Evolutionary conservation across 2,888 invertebrate species (phyloP).

Genomic region (Lithophane socia): DNA sequence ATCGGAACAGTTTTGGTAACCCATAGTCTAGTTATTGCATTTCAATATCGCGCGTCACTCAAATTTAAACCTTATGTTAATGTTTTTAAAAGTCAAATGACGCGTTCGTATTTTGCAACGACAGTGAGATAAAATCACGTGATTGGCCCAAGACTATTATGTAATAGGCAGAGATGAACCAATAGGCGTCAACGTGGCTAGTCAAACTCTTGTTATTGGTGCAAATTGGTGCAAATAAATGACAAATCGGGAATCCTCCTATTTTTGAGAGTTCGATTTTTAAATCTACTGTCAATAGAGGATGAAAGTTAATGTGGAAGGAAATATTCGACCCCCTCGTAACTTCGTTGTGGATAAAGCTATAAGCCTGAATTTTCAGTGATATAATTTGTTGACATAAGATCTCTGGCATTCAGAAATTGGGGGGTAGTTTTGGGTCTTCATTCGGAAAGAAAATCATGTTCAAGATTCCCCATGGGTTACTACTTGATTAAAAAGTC

Average conservation of each 20-base stretch:
- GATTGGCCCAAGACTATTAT: slow-evolving; percentile 13
- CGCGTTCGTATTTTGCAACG: slow-evolving; percentile 7
- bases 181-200: slow-evolving; percentile 14
- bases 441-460: background rate
- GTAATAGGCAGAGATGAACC: background rate
- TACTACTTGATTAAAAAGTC: slow-evolving; percentile 23
- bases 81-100: background rate
- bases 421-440: background rate
- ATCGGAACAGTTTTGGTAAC: slow-evolving; percentile 18
- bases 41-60: background rate
- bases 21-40: background rate
- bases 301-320: too few species aligned
- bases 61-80: background rate
- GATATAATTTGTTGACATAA: background rate
- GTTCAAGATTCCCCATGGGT: background rate
- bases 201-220: slow-evolving; percentile 18
- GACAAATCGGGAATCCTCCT: background rate
- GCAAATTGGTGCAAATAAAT: slow-evolving; percentile 29
- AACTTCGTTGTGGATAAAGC: too few species aligned
- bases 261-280: background rate
- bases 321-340: too few species aligned
- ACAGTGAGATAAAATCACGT: background rate
- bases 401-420: background rate
- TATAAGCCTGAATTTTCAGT: too few species aligned
- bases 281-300: background rate